These are phyloP conservation scores for Platycheirus rosarum DNA, from an alignment of 2,888 invertebrate genomes.

Conservation along the genomic window DNA sequence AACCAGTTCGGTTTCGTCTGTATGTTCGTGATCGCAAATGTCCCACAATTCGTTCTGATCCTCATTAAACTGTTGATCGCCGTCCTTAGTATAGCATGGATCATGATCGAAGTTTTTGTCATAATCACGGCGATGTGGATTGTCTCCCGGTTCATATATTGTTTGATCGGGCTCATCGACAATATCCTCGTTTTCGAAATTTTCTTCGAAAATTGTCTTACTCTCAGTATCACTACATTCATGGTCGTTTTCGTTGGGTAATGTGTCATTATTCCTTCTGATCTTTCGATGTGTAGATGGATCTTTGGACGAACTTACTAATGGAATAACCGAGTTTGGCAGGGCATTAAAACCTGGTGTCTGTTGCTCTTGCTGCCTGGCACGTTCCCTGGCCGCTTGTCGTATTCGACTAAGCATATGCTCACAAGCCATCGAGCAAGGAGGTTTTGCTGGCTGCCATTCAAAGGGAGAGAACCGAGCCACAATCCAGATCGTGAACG, in stretches of 20 bases:
- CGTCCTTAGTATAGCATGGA: neutral
- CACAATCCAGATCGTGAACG: slow-evolving; percentile 91
- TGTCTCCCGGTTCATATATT: neutral
- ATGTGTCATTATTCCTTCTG: neutral
- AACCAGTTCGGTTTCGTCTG: slow-evolving; percentile 77
- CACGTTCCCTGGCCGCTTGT: slow-evolving; percentile 64
- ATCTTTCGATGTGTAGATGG: neutral
- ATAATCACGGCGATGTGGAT: neutral
- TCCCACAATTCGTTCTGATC: slow-evolving; percentile 48
- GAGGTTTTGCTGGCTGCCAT: slow-evolving; percentile 86
- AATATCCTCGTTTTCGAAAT: slow-evolving; percentile 17
- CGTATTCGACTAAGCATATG: slow-evolving; percentile 76
- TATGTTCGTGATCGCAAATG: slow-evolving; percentile 64
- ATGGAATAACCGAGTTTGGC: slow-evolving; percentile 35
- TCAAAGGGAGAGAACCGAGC: slow-evolving; percentile 93
- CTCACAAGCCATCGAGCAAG: slow-evolving; percentile 84
- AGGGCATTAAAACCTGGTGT: slow-evolving; percentile 8
- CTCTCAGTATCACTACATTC: slow-evolving; percentile 63
- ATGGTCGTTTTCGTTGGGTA: neutral
- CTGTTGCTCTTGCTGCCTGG: slow-evolving; percentile 60
- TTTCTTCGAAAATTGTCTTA: slow-evolving; percentile 57
- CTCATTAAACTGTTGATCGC: slow-evolving; percentile 10
- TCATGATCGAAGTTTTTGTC: neutral
- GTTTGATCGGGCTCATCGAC: neutral
- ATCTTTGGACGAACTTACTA: slow-evolving; percentile 15